Percentiles rank a stretch among this genome's conserved stretches.
These are phyloP conservation scores for Oceanites oceanicus DNA, from an alignment of 2,113 vertebrate species.

Conservation along the genomic window DNA sequence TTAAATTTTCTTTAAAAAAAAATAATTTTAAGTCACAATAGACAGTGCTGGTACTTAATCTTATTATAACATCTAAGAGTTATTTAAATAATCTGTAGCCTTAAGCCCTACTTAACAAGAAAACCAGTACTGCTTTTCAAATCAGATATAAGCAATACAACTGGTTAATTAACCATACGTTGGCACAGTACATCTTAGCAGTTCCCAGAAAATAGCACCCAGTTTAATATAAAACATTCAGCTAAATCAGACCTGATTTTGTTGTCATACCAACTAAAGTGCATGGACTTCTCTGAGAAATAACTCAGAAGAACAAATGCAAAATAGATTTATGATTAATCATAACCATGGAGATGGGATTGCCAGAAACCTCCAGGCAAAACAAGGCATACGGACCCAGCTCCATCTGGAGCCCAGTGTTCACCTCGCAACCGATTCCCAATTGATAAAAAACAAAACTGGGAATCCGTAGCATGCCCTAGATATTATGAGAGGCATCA, in stretches of 20 bases:
- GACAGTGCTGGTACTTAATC: background rate
- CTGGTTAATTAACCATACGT: background rate
- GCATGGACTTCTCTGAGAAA: background rate
- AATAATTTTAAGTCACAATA: background rate
- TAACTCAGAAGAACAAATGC: background rate
- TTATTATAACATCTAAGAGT: background rate
- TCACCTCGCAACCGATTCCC: background rate
- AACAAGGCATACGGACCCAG: background rate
- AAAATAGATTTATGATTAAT: background rate
- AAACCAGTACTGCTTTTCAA: background rate
- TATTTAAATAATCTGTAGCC: background rate
- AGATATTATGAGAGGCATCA: background rate
- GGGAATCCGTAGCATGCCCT: background rate
- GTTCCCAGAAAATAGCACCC: background rate
- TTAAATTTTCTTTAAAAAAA: background rate
- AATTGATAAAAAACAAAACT: background rate
- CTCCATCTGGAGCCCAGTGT: background rate
- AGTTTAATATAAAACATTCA: background rate
- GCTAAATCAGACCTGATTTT: background rate
- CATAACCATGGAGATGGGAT: background rate
- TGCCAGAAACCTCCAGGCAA: background rate
- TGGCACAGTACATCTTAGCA: background rate
- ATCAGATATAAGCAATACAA: background rate
- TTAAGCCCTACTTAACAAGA: background rate
- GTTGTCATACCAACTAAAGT: background rate